These are phyloP conservation scores for Notiomystis cincta DNA, from an alignment of 2,113 vertebrate species.

Conservation along the genomic window DNA sequence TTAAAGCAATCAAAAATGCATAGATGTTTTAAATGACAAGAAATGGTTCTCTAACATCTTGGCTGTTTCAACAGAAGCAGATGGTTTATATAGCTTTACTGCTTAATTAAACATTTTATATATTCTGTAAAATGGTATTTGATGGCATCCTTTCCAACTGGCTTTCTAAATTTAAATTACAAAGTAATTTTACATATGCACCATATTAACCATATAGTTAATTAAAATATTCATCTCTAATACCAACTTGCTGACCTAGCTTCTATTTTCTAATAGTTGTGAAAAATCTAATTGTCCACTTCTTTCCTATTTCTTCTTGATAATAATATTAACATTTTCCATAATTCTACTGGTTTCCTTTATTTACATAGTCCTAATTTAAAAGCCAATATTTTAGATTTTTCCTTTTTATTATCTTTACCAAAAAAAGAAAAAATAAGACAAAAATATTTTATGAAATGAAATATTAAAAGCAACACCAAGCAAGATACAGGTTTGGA, in stretches of 20 bases:
- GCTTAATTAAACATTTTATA: slow-evolving; percentile 44
- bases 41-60: slow-evolving; percentile 23
- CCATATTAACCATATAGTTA: neutral
- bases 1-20: slow-evolving; percentile 34
- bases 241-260: neutral
- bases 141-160: neutral
- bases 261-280: neutral
- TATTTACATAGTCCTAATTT: neutral
- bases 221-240: neutral
- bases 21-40: slow-evolving; percentile 8
- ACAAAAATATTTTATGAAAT: neutral
- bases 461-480: neutral
- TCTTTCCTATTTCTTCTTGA: neutral
- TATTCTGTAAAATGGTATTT: neutral
- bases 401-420: neutral
- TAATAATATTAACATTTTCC: neutral
- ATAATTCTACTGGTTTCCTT: neutral
- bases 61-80: slow-evolving; percentile 43
- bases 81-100: slow-evolving; percentile 24
- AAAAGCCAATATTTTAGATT: neutral
- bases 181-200: neutral
- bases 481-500: neutral
- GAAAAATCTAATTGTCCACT: neutral
- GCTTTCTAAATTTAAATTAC: neutral
- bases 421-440: neutral